Evolutionary conservation across 2,797 vertebrate species (phyloP).

Genomic region (Rachycentron canadum): DNA sequence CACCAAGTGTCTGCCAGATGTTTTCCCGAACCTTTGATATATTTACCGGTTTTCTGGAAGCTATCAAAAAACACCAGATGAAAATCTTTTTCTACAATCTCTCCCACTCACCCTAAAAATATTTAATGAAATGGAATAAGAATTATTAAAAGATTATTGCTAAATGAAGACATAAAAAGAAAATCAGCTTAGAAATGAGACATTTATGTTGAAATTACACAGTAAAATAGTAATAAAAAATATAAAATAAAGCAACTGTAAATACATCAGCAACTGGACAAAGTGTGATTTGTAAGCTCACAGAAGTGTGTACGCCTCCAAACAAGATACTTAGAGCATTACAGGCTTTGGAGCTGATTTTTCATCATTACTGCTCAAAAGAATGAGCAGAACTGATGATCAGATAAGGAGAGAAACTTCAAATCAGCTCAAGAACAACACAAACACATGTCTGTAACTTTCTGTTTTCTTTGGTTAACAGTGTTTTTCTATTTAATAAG

Average conservation of each 20-base stretch:
- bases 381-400: too few species aligned
- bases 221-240: background rate
- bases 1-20: slow-evolving; percentile 70
- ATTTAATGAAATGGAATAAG: background rate
- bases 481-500: too few species aligned
- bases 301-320: too few species aligned
- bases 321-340: too few species aligned
- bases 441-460: too few species aligned
- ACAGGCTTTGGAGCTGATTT: too few species aligned
- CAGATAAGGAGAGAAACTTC: too few species aligned
- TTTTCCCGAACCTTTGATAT: slow-evolving; percentile 63
- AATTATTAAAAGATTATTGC: slow-evolving; percentile 15
- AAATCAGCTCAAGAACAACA: too few species aligned
- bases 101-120: background rate
- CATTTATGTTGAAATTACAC: background rate
- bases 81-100: slow-evolving; percentile 25
- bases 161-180: background rate
- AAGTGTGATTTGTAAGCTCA: background rate
- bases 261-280: background rate
- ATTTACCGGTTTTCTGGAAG: slow-evolving; percentile 62
- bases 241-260: background rate
- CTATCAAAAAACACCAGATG: slow-evolving; percentile 46
- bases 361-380: too few species aligned
- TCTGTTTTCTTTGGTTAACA: too few species aligned
- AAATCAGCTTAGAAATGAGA: background rate